Conservation (phyloP, 2,888 invertebrate genomes). For the Cerastis rubricosa region DNA sequence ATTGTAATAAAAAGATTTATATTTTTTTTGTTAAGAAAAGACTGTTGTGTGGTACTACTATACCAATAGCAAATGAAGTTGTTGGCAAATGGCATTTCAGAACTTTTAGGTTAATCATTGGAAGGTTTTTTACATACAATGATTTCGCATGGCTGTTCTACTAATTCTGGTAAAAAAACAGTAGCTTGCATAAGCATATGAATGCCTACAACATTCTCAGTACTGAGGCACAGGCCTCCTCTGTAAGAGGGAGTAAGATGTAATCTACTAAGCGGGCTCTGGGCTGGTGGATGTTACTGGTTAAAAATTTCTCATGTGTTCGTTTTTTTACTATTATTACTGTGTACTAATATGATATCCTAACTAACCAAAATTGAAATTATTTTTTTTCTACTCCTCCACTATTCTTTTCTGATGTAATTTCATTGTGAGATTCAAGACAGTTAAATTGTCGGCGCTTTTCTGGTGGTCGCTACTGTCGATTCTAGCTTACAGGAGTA, state of each 20-base stretch:
- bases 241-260: neutral
- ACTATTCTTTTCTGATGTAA: too few species aligned
- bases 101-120: neutral
- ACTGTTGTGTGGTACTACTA: too few species aligned
- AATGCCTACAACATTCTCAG: neutral
- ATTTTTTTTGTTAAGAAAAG: neutral
- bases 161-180: neutral
- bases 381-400: too few species aligned
- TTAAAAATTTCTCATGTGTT: neutral
- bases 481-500: too few species aligned
- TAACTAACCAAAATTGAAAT: neutral
- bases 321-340: neutral
- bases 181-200: neutral
- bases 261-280: neutral
- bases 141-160: neutral
- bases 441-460: too few species aligned
- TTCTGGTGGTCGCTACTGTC: too few species aligned
- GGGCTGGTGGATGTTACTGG: neutral
- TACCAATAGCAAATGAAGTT: neutral
- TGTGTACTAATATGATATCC: neutral
- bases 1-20: neutral
- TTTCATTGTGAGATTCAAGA: too few species aligned
- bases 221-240: neutral
- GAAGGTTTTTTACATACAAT: neutral
- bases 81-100: neutral